These are phyloP conservation scores for Hofmannophila pseudospretella DNA, from an alignment of 2,888 invertebrate genomes.

Conservation along the genomic window DNA sequence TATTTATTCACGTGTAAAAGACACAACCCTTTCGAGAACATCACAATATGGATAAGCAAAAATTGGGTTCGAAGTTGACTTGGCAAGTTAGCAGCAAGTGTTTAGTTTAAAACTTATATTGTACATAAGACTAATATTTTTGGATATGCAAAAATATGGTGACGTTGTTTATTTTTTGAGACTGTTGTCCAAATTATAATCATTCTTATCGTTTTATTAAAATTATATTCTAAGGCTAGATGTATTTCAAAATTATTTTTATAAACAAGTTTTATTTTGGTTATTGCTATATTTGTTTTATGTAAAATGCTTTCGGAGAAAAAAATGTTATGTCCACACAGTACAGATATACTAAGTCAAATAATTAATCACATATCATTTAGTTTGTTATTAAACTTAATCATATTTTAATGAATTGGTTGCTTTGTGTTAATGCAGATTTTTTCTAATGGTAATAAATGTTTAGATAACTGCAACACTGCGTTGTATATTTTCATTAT, in stretches of 20 bases:
- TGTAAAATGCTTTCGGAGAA: conserved; percentile 32
- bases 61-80: no score
- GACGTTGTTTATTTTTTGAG: conserved; percentile 69
- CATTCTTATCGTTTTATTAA: conserved; percentile 53
- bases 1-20: no score
- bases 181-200: conserved; percentile 69
- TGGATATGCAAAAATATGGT: conserved; percentile 53
- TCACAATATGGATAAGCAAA: no score
- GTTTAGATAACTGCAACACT: conserved; percentile 49
- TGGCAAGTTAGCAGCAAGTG: no score
- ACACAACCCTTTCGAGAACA: no score
- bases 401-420: conserved; percentile 65
- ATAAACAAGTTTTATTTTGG: conserved; percentile 55
- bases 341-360: conserved; percentile 62
- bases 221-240: conserved; percentile 46
- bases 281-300: conserved; percentile 50
- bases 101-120: conserved; percentile 16
- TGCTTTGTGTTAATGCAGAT: conserved; percentile 70
- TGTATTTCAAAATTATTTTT: conserved; percentile 67
- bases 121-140: conserved; percentile 67
- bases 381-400: conserved; percentile 44
- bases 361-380: conserved; percentile 70
- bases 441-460: conserved; percentile 67
- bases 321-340: conserved; percentile 41
- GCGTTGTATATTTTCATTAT: no score